phyloP scores from a whole-genome alignment of 2,888 invertebrate species.

The Mystacides longicornis region DNA sequence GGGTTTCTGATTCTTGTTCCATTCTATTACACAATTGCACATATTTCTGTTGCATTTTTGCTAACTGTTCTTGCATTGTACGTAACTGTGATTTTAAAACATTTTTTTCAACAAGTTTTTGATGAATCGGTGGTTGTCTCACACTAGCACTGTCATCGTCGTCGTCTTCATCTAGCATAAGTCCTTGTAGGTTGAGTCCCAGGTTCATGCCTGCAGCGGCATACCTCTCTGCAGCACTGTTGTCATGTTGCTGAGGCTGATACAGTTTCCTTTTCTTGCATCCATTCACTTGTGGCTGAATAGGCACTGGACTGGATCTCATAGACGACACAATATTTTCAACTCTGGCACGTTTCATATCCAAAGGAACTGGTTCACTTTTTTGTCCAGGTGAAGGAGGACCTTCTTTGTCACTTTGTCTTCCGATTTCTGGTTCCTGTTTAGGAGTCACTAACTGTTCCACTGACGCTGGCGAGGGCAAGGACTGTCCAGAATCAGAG shows the following conservation, averaged over 20 bases:
- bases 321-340: conserved; percentile 94
- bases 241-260: conserved; percentile 88
- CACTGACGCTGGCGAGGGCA: conserved; percentile 49
- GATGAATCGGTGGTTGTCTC: conserved; percentile 69
- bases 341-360: conserved; percentile 86
- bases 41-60: conserved; percentile 88
- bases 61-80: conserved; percentile 82
- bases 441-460: conserved; percentile 56
- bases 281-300: conserved; percentile 72
- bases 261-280: conserved; percentile 94
- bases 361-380: conserved; percentile 56
- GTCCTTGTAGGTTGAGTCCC: conserved; percentile 49
- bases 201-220: conserved; percentile 48
- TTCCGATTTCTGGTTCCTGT: conserved; percentile 58
- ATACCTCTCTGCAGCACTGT: conserved; percentile 55
- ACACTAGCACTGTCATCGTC: conserved; percentile 73
- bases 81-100: conserved; percentile 78
- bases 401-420: conserved; percentile 51
- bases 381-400: conserved; percentile 35
- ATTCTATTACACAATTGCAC: conserved; percentile 79
- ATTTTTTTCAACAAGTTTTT: conserved; percentile 81
- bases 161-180: conserved; percentile 57
- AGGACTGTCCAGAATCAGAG: conserved; percentile 44
- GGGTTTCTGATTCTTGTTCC: conserved; percentile 70
- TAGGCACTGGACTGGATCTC: conserved; percentile 74